Evolutionary conservation across 2,113 vertebrate species (phyloP).

Genomic region (Elephantulus edwardii): DNA sequence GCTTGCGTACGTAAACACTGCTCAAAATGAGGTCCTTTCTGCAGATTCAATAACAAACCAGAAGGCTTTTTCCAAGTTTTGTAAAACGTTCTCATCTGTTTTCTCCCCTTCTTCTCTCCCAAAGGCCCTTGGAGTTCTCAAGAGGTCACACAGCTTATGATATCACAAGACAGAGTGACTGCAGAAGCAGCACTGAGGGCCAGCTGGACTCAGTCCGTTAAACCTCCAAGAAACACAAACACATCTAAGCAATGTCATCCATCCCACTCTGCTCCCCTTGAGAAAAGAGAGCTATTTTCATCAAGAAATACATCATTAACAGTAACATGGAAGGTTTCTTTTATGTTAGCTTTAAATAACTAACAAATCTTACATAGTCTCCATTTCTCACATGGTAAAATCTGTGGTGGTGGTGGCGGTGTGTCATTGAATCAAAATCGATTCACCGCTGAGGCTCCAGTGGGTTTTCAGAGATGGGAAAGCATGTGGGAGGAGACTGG

Average conservation of each 20-base stretch:
- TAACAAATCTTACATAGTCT: neutral
- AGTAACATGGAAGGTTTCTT: neutral
- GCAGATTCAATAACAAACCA: neutral
- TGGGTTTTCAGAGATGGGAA: no score
- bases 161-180: neutral
- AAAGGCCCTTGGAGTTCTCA: neutral
- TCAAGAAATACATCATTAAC: neutral
- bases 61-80: neutral
- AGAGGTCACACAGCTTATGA: neutral
- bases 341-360: slow-evolving; percentile 17
- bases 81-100: neutral
- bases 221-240: neutral
- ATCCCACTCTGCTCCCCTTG: neutral
- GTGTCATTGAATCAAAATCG: no score
- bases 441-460: no score
- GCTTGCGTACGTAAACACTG: neutral
- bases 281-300: neutral
- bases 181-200: neutral
- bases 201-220: neutral
- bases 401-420: no score
- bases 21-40: neutral
- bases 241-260: neutral
- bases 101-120: neutral
- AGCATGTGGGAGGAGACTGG: no score
- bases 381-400: neutral